Base-by-base conservation (phyloP, 2,113 vertebrate species). In the Syngnathoides biaculeatus region DNA sequence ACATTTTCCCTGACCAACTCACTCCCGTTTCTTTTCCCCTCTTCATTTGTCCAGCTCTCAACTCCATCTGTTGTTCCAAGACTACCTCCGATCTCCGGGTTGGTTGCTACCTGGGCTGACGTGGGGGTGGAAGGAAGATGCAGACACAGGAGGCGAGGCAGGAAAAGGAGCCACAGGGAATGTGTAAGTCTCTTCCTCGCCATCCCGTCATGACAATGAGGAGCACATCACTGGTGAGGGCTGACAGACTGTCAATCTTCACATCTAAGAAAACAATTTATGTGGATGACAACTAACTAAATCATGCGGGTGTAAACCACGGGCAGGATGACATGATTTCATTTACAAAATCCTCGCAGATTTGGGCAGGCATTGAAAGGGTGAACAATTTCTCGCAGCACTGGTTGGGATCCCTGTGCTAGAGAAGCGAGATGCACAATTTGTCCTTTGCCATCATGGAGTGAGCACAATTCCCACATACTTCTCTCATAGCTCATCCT, bases 231-330 rank as follows among this genome's bases (percentile, higher is more conserved):
- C 79, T 75, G 80, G 82, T 62, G 68, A 22, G 58, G 74, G 75
- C 84, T 86, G 86, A 89, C 88, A 89, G 83, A 65, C 83, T 84
- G 88, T 88, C 86, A 87, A 83, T 89, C 85, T 82, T 58, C 71
- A 80, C 75, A 86, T 89, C 77, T 79, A 72, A 81, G 79, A 79
- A 82, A 81, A 82, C 86, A 82, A 87, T 84, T 89, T 64, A 79
- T 71, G 71, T 69, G 73, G 71, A 71, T 84, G 88, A 87, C 79
- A 81, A 79, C 82, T 86, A 79, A 84, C 84, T 86, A 84, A 86
- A 80, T 82, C 64, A 59, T 74, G 73, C 64, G 71, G 72, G 83
- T 64, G 79, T 39, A 72, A 79, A 75, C 77, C 73, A 57, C 50
- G 68, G 27, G 64, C 38, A 0, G 30, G 13, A 64, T 61, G 71